These are phyloP conservation scores for Esperia sulphurella DNA, from an alignment of 2,888 invertebrate genomes.

Conservation along the genomic window DNA sequence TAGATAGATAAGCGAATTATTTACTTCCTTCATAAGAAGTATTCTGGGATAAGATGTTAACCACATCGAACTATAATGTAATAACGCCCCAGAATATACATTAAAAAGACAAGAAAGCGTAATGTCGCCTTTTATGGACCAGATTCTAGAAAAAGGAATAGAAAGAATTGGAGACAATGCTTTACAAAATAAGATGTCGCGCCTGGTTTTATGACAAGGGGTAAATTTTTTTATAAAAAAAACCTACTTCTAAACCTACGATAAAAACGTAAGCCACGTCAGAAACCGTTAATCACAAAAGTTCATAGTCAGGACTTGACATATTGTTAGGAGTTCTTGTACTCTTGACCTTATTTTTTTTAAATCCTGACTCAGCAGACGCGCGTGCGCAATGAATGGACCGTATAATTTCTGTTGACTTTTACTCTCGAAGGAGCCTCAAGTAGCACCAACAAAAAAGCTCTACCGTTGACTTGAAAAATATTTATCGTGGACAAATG, in stretches of 20 bases:
- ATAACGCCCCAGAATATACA: no score
- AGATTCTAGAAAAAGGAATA: no score
- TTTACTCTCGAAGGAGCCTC: conserved; percentile 61
- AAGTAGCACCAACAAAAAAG: conserved; percentile 32
- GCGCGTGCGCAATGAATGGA: conserved; percentile 63
- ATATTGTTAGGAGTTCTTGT: background rate
- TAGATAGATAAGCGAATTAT: no score
- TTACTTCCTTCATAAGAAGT: no score
- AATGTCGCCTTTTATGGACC: no score
- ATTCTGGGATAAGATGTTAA: no score
- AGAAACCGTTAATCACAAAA: background rate
- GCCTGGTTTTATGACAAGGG: no score
- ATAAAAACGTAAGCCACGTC: no score
- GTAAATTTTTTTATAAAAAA: background rate
- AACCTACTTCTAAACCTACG: background rate
- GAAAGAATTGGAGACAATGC: no score
- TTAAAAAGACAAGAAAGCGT: no score
- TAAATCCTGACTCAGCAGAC: conserved; percentile 32
- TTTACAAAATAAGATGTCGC: no score
- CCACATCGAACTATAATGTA: no score
- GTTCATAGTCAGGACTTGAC: background rate
- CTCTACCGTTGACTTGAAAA: conserved; percentile 53
- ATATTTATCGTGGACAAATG: conserved; percentile 58
- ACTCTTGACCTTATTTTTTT: conserved; percentile 30
- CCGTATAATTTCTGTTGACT: conserved; percentile 71